Conservation (phyloP, 2,113 vertebrate genomes). For the Irena cyanogastra region DNA sequence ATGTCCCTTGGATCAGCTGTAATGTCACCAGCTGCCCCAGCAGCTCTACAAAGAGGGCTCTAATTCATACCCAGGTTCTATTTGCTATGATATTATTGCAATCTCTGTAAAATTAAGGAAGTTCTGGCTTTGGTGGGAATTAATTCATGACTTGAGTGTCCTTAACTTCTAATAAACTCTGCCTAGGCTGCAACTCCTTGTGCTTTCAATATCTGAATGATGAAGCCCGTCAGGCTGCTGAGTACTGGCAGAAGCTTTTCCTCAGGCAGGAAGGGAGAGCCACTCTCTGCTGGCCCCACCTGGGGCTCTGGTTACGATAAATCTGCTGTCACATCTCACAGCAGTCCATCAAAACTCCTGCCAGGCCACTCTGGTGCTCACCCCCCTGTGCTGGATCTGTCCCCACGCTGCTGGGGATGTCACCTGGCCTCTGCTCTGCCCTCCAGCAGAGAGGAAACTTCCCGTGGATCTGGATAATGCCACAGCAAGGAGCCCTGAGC, state of each 20-base stretch:
- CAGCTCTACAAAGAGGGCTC: not conserved
- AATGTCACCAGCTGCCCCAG: not conserved
- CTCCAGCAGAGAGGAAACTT: not conserved
- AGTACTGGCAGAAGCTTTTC: not conserved
- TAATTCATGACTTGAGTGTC: not conserved
- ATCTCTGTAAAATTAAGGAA: not conserved
- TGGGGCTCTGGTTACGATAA: not conserved
- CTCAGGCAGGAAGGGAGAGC: not conserved
- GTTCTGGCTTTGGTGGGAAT: not conserved
- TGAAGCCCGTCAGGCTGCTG: not conserved
- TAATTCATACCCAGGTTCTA: not conserved
- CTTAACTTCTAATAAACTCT: not conserved
- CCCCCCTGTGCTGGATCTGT: not conserved
- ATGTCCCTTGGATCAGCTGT: not conserved
- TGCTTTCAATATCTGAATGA: not conserved
- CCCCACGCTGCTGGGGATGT: rapidly evolving
- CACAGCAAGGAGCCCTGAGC: not conserved
- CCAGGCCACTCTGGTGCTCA: rapidly evolving
- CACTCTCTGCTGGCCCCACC: not conserved
- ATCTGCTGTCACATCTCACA: not conserved
- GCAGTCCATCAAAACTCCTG: not conserved
- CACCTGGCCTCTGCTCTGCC: not conserved
- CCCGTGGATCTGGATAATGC: rapidly evolving
- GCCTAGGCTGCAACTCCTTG: not conserved
- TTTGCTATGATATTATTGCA: not conserved